Percentiles rank a stretch among this genome's conserved stretches.
Conservation (phyloP, 64 coral and sea anemone genomes). For the Orbicella faveolata region DNA sequence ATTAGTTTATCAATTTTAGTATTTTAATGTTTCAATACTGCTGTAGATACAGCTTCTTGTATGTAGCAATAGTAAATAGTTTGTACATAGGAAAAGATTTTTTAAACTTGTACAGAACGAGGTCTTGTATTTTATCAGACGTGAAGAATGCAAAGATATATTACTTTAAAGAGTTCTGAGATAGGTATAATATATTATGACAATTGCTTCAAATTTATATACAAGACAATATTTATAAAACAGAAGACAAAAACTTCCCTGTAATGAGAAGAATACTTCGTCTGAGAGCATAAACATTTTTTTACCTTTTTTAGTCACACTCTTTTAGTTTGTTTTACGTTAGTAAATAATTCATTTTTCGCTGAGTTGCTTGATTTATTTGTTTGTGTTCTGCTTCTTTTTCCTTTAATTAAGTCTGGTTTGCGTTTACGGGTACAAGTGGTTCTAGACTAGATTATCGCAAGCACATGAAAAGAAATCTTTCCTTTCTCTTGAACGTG, state of each 20-base stretch:
- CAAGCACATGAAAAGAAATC: no score
- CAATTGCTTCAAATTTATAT: neutral
- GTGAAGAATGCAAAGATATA: neutral
- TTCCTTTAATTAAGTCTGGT: no score
- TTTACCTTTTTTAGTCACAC: neutral
- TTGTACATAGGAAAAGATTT: neutral
- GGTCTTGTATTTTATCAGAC: slow-evolving; percentile 2
- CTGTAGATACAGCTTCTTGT: neutral
- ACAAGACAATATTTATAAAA: neutral
- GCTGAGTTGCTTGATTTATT: no score
- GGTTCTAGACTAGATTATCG: no score
- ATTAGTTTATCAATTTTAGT: neutral
- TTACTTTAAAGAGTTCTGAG: neutral
- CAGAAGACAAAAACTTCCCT: no score
- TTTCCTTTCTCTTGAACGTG: no score
- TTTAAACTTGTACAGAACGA: neutral
- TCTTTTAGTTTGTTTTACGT: no score
- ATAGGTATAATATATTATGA: slow-evolving; percentile 10
- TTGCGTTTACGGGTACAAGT: no score
- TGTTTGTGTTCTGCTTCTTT: no score
- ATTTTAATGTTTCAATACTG: neutral
- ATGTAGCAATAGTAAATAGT: neutral
- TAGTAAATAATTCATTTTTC: no score
- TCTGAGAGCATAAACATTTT: neutral
- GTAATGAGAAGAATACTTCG: no score